Evolutionary conservation across 92 coral and sea anemone genomes (phyloP).

Genomic region (Pocillopora meandrina): DNA sequence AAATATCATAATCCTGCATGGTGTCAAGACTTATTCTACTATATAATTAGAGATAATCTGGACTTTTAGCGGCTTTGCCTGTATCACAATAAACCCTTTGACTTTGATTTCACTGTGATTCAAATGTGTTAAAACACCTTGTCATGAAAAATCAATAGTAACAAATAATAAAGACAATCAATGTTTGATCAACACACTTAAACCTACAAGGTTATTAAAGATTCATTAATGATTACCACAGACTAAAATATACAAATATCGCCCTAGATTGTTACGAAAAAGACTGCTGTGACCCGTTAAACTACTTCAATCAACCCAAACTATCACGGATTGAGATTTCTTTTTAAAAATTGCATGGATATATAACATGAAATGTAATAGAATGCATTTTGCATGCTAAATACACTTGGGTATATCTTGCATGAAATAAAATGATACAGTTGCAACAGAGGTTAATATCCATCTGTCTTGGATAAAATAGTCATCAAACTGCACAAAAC

Average conservation of each 20-base stretch:
- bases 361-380: conserved; percentile 14
- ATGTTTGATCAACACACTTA: not conserved
- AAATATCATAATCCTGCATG: conserved; percentile 5
- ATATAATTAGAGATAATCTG: not conserved
- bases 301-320: conserved; percentile 20
- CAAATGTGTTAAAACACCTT: conserved; percentile 12
- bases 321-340: conserved; percentile 7
- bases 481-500: not conserved
- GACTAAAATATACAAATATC: conserved; percentile 35
- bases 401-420: not conserved
- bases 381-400: conserved; percentile 4
- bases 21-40: conserved; percentile 3
- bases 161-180: not conserved
- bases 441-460: not conserved
- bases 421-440: not conserved
- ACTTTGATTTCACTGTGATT: conserved; percentile 4
- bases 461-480: not conserved
- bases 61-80: conserved; percentile 40
- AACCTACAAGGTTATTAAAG: not conserved
- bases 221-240: not conserved
- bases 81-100: conserved; percentile 24
- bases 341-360: conserved; percentile 20
- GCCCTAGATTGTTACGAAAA: conserved; percentile 8
- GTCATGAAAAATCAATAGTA: conserved; percentile 2
- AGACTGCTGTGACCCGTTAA: not conserved